Evolutionary conservation across 2,797 vertebrate species (phyloP).

Genomic region (Geotrypetes seraphini): DNA sequence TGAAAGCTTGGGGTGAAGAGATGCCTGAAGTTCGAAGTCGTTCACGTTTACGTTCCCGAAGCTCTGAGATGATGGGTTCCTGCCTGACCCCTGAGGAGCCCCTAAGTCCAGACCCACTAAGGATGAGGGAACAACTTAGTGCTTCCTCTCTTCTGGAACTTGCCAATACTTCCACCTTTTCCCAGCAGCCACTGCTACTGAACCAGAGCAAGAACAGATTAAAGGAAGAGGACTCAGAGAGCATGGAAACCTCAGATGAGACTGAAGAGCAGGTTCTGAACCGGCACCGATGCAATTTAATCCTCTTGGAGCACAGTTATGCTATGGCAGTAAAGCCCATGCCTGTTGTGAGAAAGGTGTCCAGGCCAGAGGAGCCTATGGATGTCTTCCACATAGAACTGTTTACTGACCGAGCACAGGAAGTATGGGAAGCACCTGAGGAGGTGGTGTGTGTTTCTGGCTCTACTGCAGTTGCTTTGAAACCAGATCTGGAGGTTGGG

Average conservation of each 20-base stretch:
- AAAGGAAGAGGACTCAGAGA: constrained; percentile 61
- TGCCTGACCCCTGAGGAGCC: no score
- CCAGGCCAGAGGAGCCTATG: constrained; percentile 1
- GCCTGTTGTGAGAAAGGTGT: not conserved
- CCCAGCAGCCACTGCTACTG: constrained; percentile 21
- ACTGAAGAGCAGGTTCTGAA: constrained; percentile 56
- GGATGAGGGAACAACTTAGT: constrained; percentile 57
- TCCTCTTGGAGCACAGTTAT: constrained; percentile 81
- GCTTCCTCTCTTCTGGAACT: constrained; percentile 61
- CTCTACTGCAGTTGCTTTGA: constrained; percentile 8
- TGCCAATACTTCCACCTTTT: no score
- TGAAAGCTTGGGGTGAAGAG: constrained; percentile 70
- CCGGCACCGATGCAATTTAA: constrained; percentile 32
- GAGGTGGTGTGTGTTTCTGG: constrained; percentile 67
- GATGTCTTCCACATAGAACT: constrained; percentile 13
- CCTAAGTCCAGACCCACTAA: constrained; percentile 13
- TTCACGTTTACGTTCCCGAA: constrained; percentile 46
- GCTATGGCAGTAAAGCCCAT: constrained; percentile 52
- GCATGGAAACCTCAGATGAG: constrained; percentile 72
- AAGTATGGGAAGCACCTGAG: constrained; percentile 80
- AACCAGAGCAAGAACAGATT: constrained; percentile 21
- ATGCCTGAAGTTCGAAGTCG: constrained; percentile 42
- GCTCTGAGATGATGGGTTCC: constrained; percentile 13
- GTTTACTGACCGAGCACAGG: constrained; percentile 38
- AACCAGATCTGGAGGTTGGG: constrained; percentile 34